Evolutionary conservation across 2,113 vertebrate species (phyloP), one percentile per base, ranked within the genome.

Genomic region (Myiozetetes cayanensis): DNA sequence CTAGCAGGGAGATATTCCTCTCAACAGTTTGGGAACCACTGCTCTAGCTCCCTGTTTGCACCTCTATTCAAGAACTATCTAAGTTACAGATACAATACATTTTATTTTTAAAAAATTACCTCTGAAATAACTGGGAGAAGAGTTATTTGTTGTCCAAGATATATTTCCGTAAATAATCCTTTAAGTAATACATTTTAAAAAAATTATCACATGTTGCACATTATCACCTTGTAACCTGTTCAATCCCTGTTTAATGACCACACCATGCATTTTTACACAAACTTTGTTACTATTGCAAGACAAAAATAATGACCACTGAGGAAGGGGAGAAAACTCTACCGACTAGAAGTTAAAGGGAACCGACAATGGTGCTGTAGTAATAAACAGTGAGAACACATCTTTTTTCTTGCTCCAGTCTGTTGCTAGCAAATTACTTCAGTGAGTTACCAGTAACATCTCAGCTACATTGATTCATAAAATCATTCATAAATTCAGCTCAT

Each of bases 401-500:
- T 62, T 85, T n/a, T 46, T 15, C 8, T 11, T 39, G 24, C 44
- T 28, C 39, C 28, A 49, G 50, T 31, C 83, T 74, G 47, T 84
- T 88, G 73, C 65, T 86, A 74, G 50, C 55, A 90, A 79, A 93
- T 88, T 95, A 90, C 90, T 83, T 93, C 94, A 93, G 85, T 55
- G 80, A 90, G 52, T 39, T 71, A 85, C 12, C 49, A 71, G 49
- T 67, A 78, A 41, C 39, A 89, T 44, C 73, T 75, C 89, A 55
- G 68, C 82, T 72, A 49, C 41, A 53, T 20, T 46, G n/a, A 14
- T 11, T 66, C 31, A 66, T 10, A 78, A 22, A 61, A 84, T 52
- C 75, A 92, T 84, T 93, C 92, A 78, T 37, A 84, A 75, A 75
- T 44, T 55, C 78, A 59, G 27, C 43, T 77, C 55, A 14, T 22